Percentiles rank a stretch among this genome's conserved stretches.
Evolutionary conservation across 2,888 invertebrate species (phyloP).

Genomic region (Apodemia duryi): DNA sequence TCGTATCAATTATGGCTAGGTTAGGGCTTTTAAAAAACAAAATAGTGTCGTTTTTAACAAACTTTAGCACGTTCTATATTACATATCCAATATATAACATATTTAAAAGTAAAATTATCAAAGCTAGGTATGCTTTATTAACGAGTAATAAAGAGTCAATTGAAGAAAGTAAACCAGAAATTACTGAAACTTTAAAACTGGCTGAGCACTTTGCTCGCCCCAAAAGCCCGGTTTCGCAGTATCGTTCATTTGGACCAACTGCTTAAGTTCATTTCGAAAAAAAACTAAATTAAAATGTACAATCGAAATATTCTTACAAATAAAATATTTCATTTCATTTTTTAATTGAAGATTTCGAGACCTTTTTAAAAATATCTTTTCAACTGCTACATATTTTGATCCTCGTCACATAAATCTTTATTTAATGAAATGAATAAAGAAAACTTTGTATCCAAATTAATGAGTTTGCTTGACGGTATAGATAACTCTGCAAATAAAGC

Average conservation of each 20-base stretch:
- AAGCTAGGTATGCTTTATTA: too few relatives aligned
- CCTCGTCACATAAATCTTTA: slow-evolving; percentile 15
- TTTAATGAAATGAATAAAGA: slow-evolving; percentile 18
- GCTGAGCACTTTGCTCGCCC: too few relatives aligned
- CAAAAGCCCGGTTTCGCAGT: too few relatives aligned
- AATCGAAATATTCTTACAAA: background rate
- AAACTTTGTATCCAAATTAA: background rate
- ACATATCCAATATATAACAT: too few relatives aligned
- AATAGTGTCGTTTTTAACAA: background rate
- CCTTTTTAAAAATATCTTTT: slow-evolving; percentile 3
- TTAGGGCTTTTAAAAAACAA: too few relatives aligned
- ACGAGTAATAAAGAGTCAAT: background rate
- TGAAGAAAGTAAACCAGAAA: background rate
- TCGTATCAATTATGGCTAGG: too few relatives aligned
- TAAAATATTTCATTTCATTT: too few relatives aligned
- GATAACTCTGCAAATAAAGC: background rate
- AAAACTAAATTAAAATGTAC: background rate
- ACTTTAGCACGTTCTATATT: background rate
- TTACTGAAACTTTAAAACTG: background rate
- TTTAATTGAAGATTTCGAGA: slow-evolving; percentile 10
- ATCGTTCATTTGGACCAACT: too few relatives aligned
- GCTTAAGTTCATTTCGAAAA: too few relatives aligned
- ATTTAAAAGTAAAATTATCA: too few relatives aligned
- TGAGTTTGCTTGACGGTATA: background rate
- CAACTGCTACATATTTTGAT: slow-evolving; percentile 4